phyloP scores from a whole-genome alignment of 2,888 invertebrate species.

The Mechanitis mazaeus region DNA sequence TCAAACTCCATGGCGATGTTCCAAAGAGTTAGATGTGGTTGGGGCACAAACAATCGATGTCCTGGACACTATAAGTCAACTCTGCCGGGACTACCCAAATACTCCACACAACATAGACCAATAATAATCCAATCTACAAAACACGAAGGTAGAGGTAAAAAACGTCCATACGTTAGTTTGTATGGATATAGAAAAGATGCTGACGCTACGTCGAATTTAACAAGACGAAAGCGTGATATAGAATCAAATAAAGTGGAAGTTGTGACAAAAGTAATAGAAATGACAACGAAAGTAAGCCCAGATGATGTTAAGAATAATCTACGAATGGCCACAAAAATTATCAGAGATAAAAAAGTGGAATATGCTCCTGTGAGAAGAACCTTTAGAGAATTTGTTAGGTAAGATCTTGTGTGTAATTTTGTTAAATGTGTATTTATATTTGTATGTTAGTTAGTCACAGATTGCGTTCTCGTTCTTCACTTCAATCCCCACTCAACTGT shows the following conservation, averaged over 20 bases:
- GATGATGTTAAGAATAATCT: constrained; percentile 5
- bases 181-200: constrained; percentile 27
- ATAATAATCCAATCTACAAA: constrained; percentile 37
- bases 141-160: constrained; percentile 20
- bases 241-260: constrained; percentile 1
- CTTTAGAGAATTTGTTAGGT: constrained; percentile 8
- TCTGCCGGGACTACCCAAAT: constrained; percentile 36
- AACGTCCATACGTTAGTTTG: constrained; percentile 10
- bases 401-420: not conserved
- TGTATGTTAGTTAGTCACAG: too few species aligned
- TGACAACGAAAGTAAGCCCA: not conserved
- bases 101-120: constrained; percentile 49
- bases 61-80: constrained; percentile 38
- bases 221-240: constrained; percentile 17
- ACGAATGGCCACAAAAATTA: constrained; percentile 13
- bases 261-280: not conserved
- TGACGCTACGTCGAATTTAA: constrained; percentile 7
- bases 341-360: constrained; percentile 10
- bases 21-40: constrained; percentile 34
- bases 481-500: too few species aligned
- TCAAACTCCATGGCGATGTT: constrained; percentile 39
- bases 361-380: constrained; percentile 20
- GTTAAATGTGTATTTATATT: not conserved
- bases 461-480: too few species aligned
- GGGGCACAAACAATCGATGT: constrained; percentile 29